Conservation (phyloP, 2,888 invertebrate species). For the Palloptera scutellata region DNA sequence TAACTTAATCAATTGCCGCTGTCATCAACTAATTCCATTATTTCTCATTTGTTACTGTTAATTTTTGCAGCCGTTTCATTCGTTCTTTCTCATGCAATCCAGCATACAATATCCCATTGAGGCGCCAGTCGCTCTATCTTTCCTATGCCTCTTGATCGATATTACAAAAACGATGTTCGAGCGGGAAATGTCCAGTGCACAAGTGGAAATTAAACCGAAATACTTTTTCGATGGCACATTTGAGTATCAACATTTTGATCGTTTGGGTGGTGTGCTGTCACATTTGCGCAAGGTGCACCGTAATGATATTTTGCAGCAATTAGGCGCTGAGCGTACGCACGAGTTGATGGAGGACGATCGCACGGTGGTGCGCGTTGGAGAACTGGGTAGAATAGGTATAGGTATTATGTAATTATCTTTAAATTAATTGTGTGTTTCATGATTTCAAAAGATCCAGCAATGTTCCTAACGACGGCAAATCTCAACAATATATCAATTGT, state of each 20-base stretch:
- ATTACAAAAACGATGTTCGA: constrained; percentile 50
- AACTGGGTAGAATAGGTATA: constrained; percentile 46
- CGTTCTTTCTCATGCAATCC: constrained; percentile 61
- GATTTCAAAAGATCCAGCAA: constrained; percentile 51
- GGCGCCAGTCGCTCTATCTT: constrained; percentile 60
- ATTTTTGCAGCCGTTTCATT: constrained; percentile 56
- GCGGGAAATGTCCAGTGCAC: constrained; percentile 48
- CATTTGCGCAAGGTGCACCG: constrained; percentile 61
- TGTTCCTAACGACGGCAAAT: constrained; percentile 56
- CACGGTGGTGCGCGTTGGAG: constrained; percentile 45
- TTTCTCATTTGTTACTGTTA: constrained; percentile 15
- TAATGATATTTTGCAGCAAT: constrained; percentile 52
- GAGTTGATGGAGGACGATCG: constrained; percentile 54
- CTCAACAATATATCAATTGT: constrained; percentile 55
- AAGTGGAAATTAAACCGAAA: constrained; percentile 52
- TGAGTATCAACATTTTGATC: constrained; percentile 61
- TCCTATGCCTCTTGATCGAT: constrained; percentile 59
- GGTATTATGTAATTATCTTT: neutral
- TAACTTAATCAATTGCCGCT: constrained; percentile 52
- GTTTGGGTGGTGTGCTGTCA: constrained; percentile 63
- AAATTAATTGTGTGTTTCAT: constrained; percentile 9
- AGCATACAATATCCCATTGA: constrained; percentile 61
- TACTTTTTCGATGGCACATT: constrained; percentile 60
- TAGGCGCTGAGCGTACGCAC: constrained; percentile 54
- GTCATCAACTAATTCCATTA: constrained; percentile 1